Conservation (phyloP, 2,113 vertebrate genomes). For the Puma concolor region DNA sequence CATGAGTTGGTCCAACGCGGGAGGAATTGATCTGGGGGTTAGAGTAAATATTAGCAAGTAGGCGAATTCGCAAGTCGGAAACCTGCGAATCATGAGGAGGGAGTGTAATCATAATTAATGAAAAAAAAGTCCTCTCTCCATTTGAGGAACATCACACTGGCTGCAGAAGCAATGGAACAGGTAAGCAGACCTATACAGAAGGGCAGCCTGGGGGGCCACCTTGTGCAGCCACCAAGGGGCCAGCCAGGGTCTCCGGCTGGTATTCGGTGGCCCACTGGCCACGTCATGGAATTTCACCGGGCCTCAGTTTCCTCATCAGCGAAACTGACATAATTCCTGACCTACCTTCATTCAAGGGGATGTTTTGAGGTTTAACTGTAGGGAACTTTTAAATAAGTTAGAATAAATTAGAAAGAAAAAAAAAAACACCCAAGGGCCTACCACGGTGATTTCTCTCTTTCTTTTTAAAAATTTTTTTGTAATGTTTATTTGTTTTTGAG, state of each 20-base stretch:
- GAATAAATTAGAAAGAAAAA: background rate
- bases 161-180: background rate
- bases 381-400: background rate
- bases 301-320: background rate
- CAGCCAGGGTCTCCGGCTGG: background rate
- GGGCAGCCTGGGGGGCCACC: accelerated
- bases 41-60: background rate
- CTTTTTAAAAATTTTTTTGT: too few species aligned
- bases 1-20: accelerated
- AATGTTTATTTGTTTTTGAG: too few species aligned
- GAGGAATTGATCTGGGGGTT: background rate
- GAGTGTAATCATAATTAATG: background rate
- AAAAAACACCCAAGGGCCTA: background rate
- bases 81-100: background rate
- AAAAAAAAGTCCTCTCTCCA: background rate
- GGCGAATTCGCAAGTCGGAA: background rate
- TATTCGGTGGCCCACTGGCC: background rate
- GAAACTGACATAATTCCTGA: background rate
- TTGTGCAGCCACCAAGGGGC: accelerated
- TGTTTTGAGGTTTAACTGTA: background rate
- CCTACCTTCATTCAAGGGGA: background rate
- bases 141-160: accelerated
- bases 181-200: background rate
- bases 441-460: background rate
- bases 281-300: background rate